phyloP scores from a whole-genome alignment of 1,140 invertebrate species.

The Trialeurodes vaporariorum region DNA sequence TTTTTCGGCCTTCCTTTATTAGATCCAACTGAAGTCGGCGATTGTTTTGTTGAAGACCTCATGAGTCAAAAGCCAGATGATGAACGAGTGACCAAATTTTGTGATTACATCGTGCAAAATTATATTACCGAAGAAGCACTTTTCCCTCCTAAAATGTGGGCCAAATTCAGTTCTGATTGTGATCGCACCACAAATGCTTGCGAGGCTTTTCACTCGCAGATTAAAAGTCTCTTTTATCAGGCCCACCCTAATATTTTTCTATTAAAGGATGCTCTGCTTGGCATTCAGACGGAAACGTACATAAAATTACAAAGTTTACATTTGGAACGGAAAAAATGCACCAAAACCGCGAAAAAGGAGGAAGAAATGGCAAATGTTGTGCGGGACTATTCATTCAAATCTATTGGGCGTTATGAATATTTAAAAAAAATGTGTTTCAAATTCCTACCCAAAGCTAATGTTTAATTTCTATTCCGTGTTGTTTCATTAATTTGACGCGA shows the following conservation, averaged over 20 bases:
- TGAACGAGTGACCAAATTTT: not conserved
- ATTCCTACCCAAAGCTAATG: too few relatives aligned
- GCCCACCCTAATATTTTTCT: slow-evolving; percentile 6
- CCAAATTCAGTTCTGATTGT: not conserved
- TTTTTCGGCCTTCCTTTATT: not conserved
- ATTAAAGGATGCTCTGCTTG: not conserved
- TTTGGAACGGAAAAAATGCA: too few relatives aligned
- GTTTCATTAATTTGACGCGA: too few relatives aligned
- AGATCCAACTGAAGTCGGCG: not conserved
- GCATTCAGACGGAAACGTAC: not conserved
- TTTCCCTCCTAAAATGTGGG: slow-evolving; percentile 9
- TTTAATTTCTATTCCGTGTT: too few relatives aligned
- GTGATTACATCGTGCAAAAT: not conserved
- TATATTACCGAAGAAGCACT: not conserved
- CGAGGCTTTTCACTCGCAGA: slow-evolving; percentile 8
- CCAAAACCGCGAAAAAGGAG: too few relatives aligned
- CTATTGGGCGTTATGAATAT: too few relatives aligned
- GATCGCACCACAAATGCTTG: slow-evolving; percentile 3
- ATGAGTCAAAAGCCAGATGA: not conserved
- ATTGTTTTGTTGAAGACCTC: not conserved
- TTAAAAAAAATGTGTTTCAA: too few relatives aligned
- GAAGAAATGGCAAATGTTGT: too few relatives aligned
- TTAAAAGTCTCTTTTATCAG: slow-evolving; percentile 2
- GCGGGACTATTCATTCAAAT: too few relatives aligned
- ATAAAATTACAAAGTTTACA: too few relatives aligned